phyloP scores from a whole-genome alignment of 2,113 vertebrate genomes.

The Talpa occidentalis region DNA sequence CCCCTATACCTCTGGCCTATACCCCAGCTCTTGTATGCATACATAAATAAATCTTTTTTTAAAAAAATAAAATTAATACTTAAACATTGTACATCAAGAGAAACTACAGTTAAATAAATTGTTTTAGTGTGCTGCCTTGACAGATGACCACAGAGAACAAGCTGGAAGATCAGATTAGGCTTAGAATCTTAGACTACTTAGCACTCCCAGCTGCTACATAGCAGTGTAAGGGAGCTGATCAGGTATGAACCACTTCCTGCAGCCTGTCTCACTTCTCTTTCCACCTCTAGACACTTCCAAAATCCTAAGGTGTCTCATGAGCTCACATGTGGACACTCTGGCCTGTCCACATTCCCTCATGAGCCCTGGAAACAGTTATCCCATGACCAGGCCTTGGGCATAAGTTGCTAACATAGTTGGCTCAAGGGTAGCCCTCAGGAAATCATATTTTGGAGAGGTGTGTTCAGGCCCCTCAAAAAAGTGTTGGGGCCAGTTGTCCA shows the following conservation, averaged over 20 bases:
- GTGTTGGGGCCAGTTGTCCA: not conserved
- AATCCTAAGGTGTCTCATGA: not conserved
- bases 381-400: not conserved
- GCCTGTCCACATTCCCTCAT: not conserved
- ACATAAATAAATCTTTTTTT: no score
- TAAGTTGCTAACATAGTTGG: not conserved
- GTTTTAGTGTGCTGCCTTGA: not conserved
- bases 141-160: not conserved
- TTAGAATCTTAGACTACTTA: not conserved
- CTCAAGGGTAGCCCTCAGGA: not conserved
- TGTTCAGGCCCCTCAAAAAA: not conserved
- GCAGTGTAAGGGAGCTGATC: no score
- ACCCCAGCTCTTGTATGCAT: no score
- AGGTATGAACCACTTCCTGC: not conserved
- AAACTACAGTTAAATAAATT: not conserved
- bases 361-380: not conserved
- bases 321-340: not conserved
- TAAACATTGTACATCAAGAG: not conserved
- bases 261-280: not conserved
- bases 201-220: not conserved
- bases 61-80: no score
- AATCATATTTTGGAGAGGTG: not conserved
- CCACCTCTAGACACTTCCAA: not conserved
- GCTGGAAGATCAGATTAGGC: not conserved
- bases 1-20: no score